Evolutionary conservation across 2,888 invertebrate species (phyloP), one percentile per base, ranked within the genome.

Genomic region (Cerceris rybyensis): DNA sequence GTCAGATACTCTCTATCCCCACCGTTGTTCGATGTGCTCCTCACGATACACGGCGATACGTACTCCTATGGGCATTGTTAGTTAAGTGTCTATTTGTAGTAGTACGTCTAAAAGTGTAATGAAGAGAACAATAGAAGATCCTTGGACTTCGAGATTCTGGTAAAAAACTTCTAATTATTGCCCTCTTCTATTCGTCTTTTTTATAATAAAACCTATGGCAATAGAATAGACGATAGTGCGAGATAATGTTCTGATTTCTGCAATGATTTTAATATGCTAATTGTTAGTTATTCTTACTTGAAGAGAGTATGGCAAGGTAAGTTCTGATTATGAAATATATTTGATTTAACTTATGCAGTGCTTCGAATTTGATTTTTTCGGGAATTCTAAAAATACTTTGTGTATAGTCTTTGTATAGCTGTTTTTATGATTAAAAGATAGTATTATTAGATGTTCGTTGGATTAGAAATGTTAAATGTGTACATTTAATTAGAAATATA

Each of bases 1-100:
- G 74, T 82, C 82, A 82, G 82, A 77, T 75, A 72, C 71, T 71
- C 64, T 60, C 60, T 39, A 50, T 61, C 83, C 83, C 80, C 54
- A 73, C 83, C 71, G 66, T 59, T 41, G 11, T 9, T 2, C 43
- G 28, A 55, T 42, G 49, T 41, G 43, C 69, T 8, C 64, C 13
- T 61, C 16, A 13, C 52, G 49, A 13, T 64, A 52, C 66, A 16
- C 64, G 60, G 57, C 17, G 28, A 46, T 16, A 7, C 17, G 50
- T 39, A 41, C 68, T 77, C 50, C 28, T 50, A 54, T 57, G 78
- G 66, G 58, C 66, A 67, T 78, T 72, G 71, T 64, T 57, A 65
- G 72, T 17, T 52, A 52, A 52, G 52, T 42, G 58, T 79, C 57
- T 67, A 66, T 16, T 16, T n/a, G 41, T 66, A 63, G 66, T 70